Evolutionary conservation across 2,113 vertebrate species (phyloP), one percentile per base, ranked within the genome.

Genomic region (Oncorhynchus mykiss): DNA sequence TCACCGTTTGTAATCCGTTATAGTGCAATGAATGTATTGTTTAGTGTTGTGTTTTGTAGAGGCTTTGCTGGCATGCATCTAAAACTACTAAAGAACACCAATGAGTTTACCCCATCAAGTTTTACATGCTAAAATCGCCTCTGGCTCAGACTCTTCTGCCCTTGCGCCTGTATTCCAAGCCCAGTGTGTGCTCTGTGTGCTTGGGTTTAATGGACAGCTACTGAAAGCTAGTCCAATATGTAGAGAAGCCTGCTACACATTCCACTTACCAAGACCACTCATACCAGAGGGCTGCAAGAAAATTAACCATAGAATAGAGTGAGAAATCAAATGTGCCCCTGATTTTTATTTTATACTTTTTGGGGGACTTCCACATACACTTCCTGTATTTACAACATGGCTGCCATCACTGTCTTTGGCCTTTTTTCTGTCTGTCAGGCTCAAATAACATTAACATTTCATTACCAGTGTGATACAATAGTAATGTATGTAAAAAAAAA

Each of bases 391-490:
- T 74, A 65, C 78, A 71, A 65, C 78, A 71, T 76, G 73, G 62
- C 75, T 62, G 81, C 78, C 67, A 34, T 66, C 54, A 31, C 67
- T 39, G 67, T 75, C 77, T 78, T 78, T 7, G 59, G 31, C 69
- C 73, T 78, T 67, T 67, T 74, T 83, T 90, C 80, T 79, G 68
- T 83, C 84, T 72, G 71, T 75, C 16, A 39, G 72, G 74, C 85
- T 78, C 70, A 77, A 76, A 83, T 81, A 81, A 66, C 88, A 89
- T 93, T 90, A 93, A 91, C 86, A 88, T 92, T 93, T 93, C 62
- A 93, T 88, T 88, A 84, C 82, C 39, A 73, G 79, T 45, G 54
- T 70, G 72, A 88, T 87, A 90, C 89, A 91, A 88, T 82, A 80
- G 88, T 84, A 87, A 88, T 89, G 82, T 83, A 77, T 39, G 67